These are phyloP conservation scores for Eupeodes corollae DNA, from an alignment of 1,140 invertebrate species.

Conservation along the genomic window DNA sequence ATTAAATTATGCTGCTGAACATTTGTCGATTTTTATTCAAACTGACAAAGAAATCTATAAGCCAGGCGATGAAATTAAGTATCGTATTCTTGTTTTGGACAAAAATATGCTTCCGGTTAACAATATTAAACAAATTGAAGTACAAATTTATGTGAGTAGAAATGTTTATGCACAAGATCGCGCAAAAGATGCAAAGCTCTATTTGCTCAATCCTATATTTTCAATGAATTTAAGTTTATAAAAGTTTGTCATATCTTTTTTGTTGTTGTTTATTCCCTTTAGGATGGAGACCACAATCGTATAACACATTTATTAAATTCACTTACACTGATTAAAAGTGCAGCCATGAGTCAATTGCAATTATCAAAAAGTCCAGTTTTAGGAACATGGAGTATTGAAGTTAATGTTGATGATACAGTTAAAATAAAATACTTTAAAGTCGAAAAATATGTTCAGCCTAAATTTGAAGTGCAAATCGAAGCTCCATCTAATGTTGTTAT, in stretches of 20 bases:
- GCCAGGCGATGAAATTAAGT: constrained; percentile 72
- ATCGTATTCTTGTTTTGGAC: constrained; percentile 72
- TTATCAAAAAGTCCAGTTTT: constrained; percentile 72
- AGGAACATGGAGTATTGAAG: constrained; percentile 77
- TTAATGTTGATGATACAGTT: constrained; percentile 27
- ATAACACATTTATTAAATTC: constrained; percentile 1
- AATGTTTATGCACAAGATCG: not conserved
- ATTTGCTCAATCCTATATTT: too few species aligned
- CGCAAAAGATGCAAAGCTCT: not conserved
- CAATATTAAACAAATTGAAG: not conserved
- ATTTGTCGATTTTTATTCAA: constrained; percentile 63
- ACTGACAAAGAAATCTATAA: constrained; percentile 92
- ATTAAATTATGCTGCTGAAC: constrained; percentile 64
- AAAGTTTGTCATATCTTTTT: too few species aligned
- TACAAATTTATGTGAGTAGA: not conserved
- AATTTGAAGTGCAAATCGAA: constrained; percentile 76
- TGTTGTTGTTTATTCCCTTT: not conserved
- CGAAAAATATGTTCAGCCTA: constrained; percentile 86
- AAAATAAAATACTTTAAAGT: constrained; percentile 21
- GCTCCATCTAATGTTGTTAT: constrained; percentile 72
- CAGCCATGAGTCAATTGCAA: constrained; percentile 46
- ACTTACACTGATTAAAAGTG: not conserved
- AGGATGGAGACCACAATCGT: constrained; percentile 1
- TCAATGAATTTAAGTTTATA: too few species aligned
- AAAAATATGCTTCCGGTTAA: constrained; percentile 51